Evolutionary conservation across 2,888 invertebrate species (phyloP).

Genomic region (Choreutis nemorana): DNA sequence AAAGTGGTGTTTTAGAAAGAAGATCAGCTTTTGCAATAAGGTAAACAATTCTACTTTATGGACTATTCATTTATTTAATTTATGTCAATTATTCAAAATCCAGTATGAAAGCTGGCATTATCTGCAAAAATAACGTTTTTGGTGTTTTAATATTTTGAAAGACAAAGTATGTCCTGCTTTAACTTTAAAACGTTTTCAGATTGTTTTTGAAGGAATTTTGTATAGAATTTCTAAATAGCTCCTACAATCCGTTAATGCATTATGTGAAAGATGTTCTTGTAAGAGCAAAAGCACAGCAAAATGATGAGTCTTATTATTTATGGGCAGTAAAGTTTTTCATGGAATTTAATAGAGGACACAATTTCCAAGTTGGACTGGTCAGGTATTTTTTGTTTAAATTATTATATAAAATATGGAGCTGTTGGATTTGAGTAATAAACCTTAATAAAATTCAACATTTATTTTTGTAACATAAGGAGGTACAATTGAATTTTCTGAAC

Average conservation of each 20-base stretch:
- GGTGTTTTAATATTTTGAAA: neutral
- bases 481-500: no score
- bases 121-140: neutral
- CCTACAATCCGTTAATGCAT: slow-evolving; percentile 93
- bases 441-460: no score
- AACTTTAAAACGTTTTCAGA: slow-evolving; percentile 52
- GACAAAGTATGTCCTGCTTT: neutral
- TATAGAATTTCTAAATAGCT: slow-evolving; percentile 88
- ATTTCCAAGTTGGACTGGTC: slow-evolving; percentile 87
- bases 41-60: slow-evolving; percentile 24
- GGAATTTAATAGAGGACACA: slow-evolving; percentile 93
- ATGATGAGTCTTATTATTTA: slow-evolving; percentile 93
- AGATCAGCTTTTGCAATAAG: slow-evolving; percentile 88
- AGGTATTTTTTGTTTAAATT: slow-evolving; percentile 77
- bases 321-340: slow-evolving; percentile 96
- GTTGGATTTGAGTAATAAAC: no score
- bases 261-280: slow-evolving; percentile 82
- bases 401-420: no score
- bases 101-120: neutral
- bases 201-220: slow-evolving; percentile 94
- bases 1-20: slow-evolving; percentile 73
- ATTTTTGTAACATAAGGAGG: no score
- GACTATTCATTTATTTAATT: slow-evolving; percentile 5
- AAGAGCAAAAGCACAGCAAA: slow-evolving; percentile 73
- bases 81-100: neutral